Evolutionary conservation across 1,140 invertebrate genomes (phyloP), one percentile per base, ranked within the genome.

Genomic region (Lycorma delicatula): DNA sequence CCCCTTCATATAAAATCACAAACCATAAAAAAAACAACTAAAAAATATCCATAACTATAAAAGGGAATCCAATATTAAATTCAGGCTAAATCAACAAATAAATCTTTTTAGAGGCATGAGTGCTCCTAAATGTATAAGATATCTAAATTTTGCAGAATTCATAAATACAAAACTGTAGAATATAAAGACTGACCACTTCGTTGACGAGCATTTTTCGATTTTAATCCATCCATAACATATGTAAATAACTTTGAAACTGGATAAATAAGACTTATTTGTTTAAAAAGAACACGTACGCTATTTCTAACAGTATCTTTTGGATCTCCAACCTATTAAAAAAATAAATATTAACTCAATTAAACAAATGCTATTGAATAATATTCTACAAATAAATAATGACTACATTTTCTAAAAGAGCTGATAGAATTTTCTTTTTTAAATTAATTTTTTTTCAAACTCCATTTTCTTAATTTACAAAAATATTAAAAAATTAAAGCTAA

Each of bases 321-420:
- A 75, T 98, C 95, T 38, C 95, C 95, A 60, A 93, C 85, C 89
- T 91, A n/a, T n/a, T n/a, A n/a, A n/a, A n/a, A n/a, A n/a, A n/a
- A n/a, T n/a, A 61, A 62, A 66, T 70, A 58, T 51, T 49, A 56
- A 60, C 41, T 36, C 49, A 36, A 51, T n/a, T n/a, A n/a, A n/a
- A n/a, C n/a, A n/a, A n/a, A n/a, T n/a, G n/a, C n/a, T n/a, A n/a
- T n/a, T n/a, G n/a, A n/a, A n/a, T n/a, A n/a, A n/a, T n/a, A n/a
- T n/a, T n/a, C n/a, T n/a, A n/a, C n/a, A n/a, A n/a, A n/a, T n/a
- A n/a, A n/a, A n/a, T n/a, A n/a, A n/a, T n/a, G n/a, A n/a, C n/a
- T n/a, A n/a, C n/a, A n/a, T n/a, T n/a, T n/a, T n/a, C n/a, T n/a
- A n/a, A n/a, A n/a, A n/a, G n/a, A n/a, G n/a, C n/a, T n/a, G n/a